Evolutionary conservation across 2,113 vertebrate species (phyloP).

Genomic region (Drymodes brunneopygia): DNA sequence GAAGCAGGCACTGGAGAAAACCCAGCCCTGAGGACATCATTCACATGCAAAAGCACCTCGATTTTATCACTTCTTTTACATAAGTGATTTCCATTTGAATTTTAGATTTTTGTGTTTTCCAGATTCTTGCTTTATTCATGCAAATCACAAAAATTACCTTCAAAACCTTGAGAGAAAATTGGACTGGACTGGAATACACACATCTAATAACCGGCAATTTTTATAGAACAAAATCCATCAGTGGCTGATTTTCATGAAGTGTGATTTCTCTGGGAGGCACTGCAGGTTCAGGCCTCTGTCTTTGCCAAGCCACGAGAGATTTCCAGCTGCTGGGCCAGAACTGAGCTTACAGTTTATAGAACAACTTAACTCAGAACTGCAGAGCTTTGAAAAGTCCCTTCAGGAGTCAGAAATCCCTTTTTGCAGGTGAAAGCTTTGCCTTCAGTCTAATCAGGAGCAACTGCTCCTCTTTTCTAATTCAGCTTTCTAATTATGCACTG

Average conservation of each 20-base stretch:
- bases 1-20: not conserved
- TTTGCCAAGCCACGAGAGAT: not conserved
- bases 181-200: not conserved
- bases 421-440: not conserved
- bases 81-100: conserved; percentile 51
- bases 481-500: conserved; percentile 2
- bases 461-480: not conserved
- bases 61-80: conserved; percentile 48
- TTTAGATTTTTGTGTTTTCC: conserved; percentile 32
- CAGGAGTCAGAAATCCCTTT: not conserved
- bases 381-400: not conserved
- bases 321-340: not conserved
- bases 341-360: not conserved
- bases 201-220: not conserved
- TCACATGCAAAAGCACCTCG: conserved; percentile 50
- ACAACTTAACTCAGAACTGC: not conserved
- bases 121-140: conserved; percentile 44
- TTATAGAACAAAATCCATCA: not conserved
- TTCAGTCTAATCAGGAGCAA: conserved; percentile 9
- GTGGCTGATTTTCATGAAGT: not conserved
- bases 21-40: conserved; percentile 34
- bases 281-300: not conserved
- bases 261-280: not conserved
- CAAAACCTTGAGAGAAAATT: conserved; percentile 33
- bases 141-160: conserved; percentile 45